Evolutionary conservation across 1,140 invertebrate species (phyloP).

Genomic region (Mylabris phalerata): DNA sequence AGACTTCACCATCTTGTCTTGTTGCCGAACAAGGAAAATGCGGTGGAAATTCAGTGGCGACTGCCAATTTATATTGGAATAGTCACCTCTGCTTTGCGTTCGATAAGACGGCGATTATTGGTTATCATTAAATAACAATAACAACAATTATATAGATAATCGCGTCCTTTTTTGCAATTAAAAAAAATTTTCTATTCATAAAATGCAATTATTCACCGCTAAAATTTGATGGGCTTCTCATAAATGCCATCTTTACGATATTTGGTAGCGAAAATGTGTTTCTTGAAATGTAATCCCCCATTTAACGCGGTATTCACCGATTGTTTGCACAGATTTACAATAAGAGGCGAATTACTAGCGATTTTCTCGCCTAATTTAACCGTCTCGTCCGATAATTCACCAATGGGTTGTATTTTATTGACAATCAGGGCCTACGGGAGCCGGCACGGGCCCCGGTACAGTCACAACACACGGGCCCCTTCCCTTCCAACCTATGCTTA

Average conservation of each 20-base stretch:
- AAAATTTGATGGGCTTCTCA: conserved; percentile 82
- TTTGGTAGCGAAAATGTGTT: conserved; percentile 76
- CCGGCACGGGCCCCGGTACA: conserved; percentile 52
- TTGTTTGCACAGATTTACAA: conserved; percentile 87
- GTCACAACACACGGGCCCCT: no score
- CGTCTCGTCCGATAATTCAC: conserved; percentile 79
- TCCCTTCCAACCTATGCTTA: no score
- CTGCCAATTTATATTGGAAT: no score
- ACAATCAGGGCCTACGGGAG: conserved; percentile 91
- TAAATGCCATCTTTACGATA: conserved; percentile 89
- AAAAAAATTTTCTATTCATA: no score
- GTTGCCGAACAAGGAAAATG: no score
- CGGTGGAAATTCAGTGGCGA: no score
- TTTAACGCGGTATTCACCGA: conserved; percentile 86
- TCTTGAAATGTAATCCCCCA: conserved; percentile 86
- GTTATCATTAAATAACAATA: not conserved
- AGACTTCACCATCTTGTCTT: no score
- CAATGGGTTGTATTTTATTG: conserved; percentile 85
- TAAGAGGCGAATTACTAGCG: conserved; percentile 76
- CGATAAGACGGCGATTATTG: not conserved
- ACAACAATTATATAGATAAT: no score
- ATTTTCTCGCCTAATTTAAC: conserved; percentile 95
- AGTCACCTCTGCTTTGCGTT: no score
- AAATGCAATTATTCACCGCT: conserved; percentile 59
- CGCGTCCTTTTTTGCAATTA: no score